These are phyloP conservation scores for Rhodophaea formosa DNA, from an alignment of 2,888 invertebrate genomes.

Conservation along the genomic window DNA sequence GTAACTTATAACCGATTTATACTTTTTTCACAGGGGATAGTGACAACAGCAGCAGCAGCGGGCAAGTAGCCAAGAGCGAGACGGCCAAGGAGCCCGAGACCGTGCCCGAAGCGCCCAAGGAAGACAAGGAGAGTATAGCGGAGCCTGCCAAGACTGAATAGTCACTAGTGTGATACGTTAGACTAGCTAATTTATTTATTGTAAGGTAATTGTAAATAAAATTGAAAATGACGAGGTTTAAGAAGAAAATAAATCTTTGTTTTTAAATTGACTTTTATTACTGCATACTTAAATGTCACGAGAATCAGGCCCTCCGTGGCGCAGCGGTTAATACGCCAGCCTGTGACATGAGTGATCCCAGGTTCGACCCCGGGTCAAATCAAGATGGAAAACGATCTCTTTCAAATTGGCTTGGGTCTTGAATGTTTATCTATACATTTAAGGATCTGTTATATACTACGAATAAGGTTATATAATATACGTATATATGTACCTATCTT, in stretches of 20 bases:
- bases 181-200: conserved; percentile 35
- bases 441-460: no score
- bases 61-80: conserved; percentile 27
- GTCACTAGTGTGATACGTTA: conserved; percentile 47
- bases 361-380: no score
- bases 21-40: conserved; percentile 49
- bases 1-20: not conserved
- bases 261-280: no score
- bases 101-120: not conserved
- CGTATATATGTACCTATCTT: no score
- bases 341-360: no score
- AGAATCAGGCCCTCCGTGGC: no score
- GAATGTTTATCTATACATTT: no score
- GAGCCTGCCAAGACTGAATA: conserved; percentile 31
- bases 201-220: conserved; percentile 38
- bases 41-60: conserved; percentile 42
- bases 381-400: no score
- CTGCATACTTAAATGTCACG: no score
- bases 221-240: conserved; percentile 23
- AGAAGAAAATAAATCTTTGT: conserved; percentile 27
- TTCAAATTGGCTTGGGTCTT: no score
- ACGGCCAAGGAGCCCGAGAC: conserved; percentile 16
- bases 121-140: not conserved
- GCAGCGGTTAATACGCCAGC: no score
- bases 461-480: no score